Evolutionary conservation across 2,797 vertebrate species (phyloP).

Genomic region (Aplochiton taeniatus): DNA sequence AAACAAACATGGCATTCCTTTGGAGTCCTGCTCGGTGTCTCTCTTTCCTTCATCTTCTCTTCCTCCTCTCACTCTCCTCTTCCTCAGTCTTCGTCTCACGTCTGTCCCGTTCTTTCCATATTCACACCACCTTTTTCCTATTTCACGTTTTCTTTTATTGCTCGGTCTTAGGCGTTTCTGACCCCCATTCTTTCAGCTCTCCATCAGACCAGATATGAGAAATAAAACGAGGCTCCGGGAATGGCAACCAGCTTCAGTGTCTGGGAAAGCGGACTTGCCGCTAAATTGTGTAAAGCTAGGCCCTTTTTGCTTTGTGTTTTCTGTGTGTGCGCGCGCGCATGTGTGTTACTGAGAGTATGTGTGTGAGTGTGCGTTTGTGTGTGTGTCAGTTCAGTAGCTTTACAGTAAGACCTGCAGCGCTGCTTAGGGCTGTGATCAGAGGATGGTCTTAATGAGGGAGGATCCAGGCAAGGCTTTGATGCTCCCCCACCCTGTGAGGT

Average conservation of each 20-base stretch:
- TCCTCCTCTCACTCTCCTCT: background rate
- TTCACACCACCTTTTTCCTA: background rate
- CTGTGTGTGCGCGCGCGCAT: background rate
- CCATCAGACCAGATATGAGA: background rate
- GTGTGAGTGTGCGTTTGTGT: background rate
- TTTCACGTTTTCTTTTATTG: background rate
- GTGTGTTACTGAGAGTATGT: background rate
- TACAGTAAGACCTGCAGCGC: conserved; percentile 1
- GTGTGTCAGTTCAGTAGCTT: background rate
- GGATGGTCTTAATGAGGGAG: conserved; percentile 45
- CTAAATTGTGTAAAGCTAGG: too few species aligned
- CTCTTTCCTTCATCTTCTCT: background rate
- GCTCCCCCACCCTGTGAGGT: conserved; percentile 30
- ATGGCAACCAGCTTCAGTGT: background rate
- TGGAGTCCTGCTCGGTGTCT: background rate
- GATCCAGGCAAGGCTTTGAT: conserved; percentile 51
- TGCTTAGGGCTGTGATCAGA: conserved; percentile 46
- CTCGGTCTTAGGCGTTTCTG: background rate
- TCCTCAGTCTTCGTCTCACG: background rate
- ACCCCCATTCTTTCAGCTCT: background rate
- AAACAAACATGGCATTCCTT: conserved; percentile 13
- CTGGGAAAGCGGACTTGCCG: background rate
- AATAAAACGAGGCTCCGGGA: background rate
- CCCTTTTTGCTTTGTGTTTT: too few species aligned
- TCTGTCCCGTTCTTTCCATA: conserved; percentile 1